These are phyloP conservation scores for Sitta europaea DNA, from an alignment of 2,113 vertebrate genomes.

Conservation along the genomic window DNA sequence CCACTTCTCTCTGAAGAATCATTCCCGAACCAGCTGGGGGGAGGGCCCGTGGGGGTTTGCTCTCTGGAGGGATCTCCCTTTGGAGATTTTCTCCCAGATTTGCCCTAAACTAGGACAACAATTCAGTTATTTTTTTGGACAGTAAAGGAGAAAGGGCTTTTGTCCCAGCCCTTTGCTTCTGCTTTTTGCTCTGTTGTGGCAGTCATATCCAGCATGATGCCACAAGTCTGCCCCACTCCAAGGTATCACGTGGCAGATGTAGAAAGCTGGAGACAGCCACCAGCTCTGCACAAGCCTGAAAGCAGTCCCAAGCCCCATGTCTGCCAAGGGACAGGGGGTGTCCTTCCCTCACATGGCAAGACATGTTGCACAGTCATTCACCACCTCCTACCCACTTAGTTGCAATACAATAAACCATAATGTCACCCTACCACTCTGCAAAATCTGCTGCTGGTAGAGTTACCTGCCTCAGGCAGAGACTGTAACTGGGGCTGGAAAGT, in stretches of 20 bases:
- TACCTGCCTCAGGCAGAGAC: neutral
- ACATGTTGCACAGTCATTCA: rapidly evolving
- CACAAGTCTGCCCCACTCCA: neutral
- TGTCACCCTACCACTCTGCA: neutral
- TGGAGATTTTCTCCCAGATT: no score
- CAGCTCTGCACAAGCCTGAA: neutral
- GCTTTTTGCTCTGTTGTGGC: neutral
- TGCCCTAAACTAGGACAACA: no score
- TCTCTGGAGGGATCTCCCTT: no score
- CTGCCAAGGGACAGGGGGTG: neutral
- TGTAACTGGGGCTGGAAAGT: neutral
- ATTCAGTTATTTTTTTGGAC: neutral
- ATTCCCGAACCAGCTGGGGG: no score
- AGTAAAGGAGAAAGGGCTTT: neutral
- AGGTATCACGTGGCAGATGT: rapidly evolving
- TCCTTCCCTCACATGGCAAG: neutral
- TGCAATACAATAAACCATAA: neutral
- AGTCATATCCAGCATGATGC: rapidly evolving
- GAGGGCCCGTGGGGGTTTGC: no score
- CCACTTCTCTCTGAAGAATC: no score
- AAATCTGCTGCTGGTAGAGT: neutral
- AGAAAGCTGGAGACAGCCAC: neutral
- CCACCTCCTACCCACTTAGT: neutral
- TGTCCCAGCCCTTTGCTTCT: neutral
- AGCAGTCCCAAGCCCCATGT: neutral